phyloP scores from a whole-genome alignment of 1,140 invertebrate species.

The Plodia interpunctella region DNA sequence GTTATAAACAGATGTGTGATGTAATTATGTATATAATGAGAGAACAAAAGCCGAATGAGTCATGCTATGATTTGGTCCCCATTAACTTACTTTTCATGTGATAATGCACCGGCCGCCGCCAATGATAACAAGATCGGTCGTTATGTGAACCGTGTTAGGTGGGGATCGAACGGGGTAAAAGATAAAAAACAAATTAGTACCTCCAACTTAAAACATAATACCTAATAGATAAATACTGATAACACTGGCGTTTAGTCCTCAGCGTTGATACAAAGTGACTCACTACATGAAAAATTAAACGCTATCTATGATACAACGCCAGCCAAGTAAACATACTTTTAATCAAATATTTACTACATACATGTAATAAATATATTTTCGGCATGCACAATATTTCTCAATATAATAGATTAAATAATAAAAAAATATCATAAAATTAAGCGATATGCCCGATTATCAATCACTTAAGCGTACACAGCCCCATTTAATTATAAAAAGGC shows the following conservation, averaged over 20 bases:
- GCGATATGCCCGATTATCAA: slow-evolving; percentile 23
- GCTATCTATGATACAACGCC: slow-evolving; percentile 27
- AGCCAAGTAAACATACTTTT: slow-evolving; percentile 21
- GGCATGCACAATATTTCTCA: slow-evolving; percentile 3
- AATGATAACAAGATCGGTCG: slow-evolving; percentile 50
- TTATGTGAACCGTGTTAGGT: slow-evolving; percentile 65
- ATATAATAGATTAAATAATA: slow-evolving; percentile 9
- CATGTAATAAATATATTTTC: slow-evolving; percentile 22
- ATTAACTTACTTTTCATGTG: slow-evolving; percentile 59
- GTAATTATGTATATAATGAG: slow-evolving; percentile 12
- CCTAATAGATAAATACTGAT: slow-evolving; percentile 33
- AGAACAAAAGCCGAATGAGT: slow-evolving; percentile 23
- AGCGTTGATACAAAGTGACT: slow-evolving; percentile 8
- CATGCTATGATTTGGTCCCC: slow-evolving; percentile 48
- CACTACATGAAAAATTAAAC: slow-evolving; percentile 7
- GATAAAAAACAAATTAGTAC: slow-evolving; percentile 73
- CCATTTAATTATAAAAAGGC: slow-evolving; percentile 14
- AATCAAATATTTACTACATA: slow-evolving; percentile 22
- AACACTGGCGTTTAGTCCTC: slow-evolving; percentile 33
- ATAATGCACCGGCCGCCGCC: slow-evolving; percentile 46
- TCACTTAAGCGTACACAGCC: slow-evolving; percentile 26
- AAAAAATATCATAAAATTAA: slow-evolving; percentile 11
- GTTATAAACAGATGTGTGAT: slow-evolving; percentile 5
- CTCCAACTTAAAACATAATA: slow-evolving; percentile 45
- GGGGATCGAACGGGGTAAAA: slow-evolving; percentile 61